These are phyloP conservation scores for Hedychridium roseum DNA, from an alignment of 2,888 invertebrate genomes.

Conservation along the genomic window DNA sequence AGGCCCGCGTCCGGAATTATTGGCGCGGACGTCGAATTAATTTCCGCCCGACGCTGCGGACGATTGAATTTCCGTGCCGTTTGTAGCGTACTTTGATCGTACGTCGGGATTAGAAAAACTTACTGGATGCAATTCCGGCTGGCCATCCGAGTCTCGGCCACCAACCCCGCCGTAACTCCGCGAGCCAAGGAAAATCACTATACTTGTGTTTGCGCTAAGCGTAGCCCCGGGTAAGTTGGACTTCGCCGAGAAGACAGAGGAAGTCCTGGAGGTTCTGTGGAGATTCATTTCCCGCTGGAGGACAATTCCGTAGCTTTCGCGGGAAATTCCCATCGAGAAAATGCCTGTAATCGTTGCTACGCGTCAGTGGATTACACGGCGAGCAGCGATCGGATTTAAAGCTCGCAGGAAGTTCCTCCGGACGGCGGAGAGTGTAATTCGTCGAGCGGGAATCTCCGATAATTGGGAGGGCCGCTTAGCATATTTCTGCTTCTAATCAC, in stretches of 20 bases:
- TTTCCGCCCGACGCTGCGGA: conserved; percentile 39
- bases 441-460: conserved; percentile 39
- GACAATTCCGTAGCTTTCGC: conserved; percentile 28
- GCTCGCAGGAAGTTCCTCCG: not conserved
- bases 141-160: not conserved
- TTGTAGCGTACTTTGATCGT: conserved; percentile 26
- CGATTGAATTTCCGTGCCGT: conserved; percentile 40
- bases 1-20: conserved; percentile 51
- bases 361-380: not conserved
- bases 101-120: conserved; percentile 34
- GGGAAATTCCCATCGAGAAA: conserved; percentile 1
- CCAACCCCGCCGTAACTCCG: not conserved
- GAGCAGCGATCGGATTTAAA: not conserved
- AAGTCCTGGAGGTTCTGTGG: not conserved
- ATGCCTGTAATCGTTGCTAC: conserved; percentile 2
- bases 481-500: conserved; percentile 57
- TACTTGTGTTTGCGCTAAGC: too few species aligned
- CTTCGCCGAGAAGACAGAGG: too few species aligned
- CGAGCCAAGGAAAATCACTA: too few species aligned
- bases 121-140: not conserved
- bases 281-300: conserved; percentile 11
- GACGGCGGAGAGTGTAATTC: conserved; percentile 22
- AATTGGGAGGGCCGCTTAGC: conserved; percentile 53
- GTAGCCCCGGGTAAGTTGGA: too few species aligned
- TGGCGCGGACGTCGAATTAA: conserved; percentile 58